These are phyloP conservation scores for Drosophila longiperda DNA, from an alignment of 2,888 invertebrate species.

Conservation along the genomic window DNA sequence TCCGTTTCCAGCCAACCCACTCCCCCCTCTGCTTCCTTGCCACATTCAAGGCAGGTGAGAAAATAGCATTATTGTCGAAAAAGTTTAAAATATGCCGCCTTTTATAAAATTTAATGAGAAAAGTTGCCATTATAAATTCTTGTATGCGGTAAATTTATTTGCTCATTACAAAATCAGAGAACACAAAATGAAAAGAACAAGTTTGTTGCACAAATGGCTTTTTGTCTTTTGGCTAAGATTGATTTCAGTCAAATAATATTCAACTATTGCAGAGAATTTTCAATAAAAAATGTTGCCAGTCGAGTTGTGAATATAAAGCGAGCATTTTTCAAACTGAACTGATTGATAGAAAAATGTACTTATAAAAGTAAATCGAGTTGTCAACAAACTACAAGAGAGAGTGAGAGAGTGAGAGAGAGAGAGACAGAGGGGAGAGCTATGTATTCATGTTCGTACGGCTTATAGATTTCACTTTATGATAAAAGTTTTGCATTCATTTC, in stretches of 20 bases:
- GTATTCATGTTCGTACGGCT: slow-evolving; percentile 46
- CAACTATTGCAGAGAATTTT: not conserved
- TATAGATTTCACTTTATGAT: slow-evolving; percentile 77
- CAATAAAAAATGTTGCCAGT: not conserved
- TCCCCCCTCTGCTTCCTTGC: not conserved
- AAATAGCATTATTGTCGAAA: slow-evolving; percentile 78
- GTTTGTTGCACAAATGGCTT: slow-evolving; percentile 6
- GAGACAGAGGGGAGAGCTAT: not conserved
- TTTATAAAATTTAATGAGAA: slow-evolving; percentile 81
- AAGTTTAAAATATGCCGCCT: slow-evolving; percentile 80
- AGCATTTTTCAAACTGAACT: not conserved
- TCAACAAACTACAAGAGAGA: not conserved
- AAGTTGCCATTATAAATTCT: slow-evolving; percentile 79
- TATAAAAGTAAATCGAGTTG: not conserved
- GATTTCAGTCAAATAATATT: slow-evolving; percentile 12
- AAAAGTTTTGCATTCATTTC: slow-evolving; percentile 71
- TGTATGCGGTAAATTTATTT: slow-evolving; percentile 79
- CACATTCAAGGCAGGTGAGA: slow-evolving; percentile 65
- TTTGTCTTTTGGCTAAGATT: slow-evolving; percentile 5
- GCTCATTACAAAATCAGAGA: slow-evolving; percentile 44
- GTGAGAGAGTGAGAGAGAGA: not conserved
- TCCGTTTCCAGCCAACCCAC: not conserved
- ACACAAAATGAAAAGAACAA: not conserved
- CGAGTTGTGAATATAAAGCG: not conserved
- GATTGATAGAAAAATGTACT: not conserved